These are phyloP conservation scores for Oligia latruncula DNA, from an alignment of 2,888 invertebrate species.

Conservation along the genomic window DNA sequence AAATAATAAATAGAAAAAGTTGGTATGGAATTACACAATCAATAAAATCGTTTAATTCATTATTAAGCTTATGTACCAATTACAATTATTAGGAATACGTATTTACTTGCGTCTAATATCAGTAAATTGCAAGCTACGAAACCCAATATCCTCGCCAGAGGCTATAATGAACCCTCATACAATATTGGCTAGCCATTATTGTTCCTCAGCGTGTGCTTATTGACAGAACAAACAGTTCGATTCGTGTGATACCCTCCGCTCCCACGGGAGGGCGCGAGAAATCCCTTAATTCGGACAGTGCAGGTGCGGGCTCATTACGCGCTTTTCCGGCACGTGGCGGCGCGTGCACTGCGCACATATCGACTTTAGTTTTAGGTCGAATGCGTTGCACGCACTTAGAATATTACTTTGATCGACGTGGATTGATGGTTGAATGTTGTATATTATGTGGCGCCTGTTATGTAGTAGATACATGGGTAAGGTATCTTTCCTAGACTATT, in stretches of 20 bases:
- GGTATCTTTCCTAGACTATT: conserved; percentile 9
- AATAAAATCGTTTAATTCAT: conserved; percentile 10
- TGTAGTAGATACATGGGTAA: conserved; percentile 1
- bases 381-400: conserved; percentile 77
- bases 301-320: conserved; percentile 89
- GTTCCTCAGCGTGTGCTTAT: conserved; percentile 78
- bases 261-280: conserved; percentile 90
- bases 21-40: not conserved
- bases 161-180: conserved; percentile 69
- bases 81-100: not conserved
- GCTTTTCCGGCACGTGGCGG: conserved; percentile 87
- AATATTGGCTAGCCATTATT: conserved; percentile 81
- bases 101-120: conserved; percentile 30
- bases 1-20: too few relatives aligned
- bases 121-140: conserved; percentile 67
- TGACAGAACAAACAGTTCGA: conserved; percentile 84
- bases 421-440: conserved; percentile 64
- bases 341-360: conserved; percentile 78
- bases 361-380: conserved; percentile 77
- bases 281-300: conserved; percentile 88
- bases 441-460: conserved; percentile 49
- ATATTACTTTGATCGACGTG: conserved; percentile 76
- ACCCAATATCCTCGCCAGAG: conserved; percentile 71
- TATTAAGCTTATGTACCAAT: not conserved
- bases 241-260: conserved; percentile 77